Base-by-base conservation (phyloP, 2,888 invertebrate species). In the Zeuzera pyrina region DNA sequence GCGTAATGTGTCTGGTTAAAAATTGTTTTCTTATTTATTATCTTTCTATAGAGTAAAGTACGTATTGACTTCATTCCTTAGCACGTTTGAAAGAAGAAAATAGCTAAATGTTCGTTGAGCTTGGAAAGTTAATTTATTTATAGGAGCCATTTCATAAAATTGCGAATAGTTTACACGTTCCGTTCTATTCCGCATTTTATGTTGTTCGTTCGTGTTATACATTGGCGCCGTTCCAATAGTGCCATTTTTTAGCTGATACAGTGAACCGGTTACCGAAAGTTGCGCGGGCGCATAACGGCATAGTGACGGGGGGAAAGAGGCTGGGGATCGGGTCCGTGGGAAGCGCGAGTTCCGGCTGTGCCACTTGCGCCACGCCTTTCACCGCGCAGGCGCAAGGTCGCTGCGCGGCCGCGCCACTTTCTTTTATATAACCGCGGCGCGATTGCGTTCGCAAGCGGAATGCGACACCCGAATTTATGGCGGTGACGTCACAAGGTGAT, bases 261-360 rank as follows among this genome's bases (percentile, higher is more conserved):
- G 38, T 38, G 42, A 56, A 69, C 67, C 60, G 60, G 71, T 73
- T 68, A 66, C 69, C 71, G 65, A 72, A 72, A 72, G 66, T 62
- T 57, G 65, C 57, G 55, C 61, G 48, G 50, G 54, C 58, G 57
- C 49, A 52, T 59, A 60, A 63, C 61, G 62, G 60, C 54, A 49
- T 35, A 43, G 42, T 45, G 44, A 35, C 16, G 22, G 22, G n/a
- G 41, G 61, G 65, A 57, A 61, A 60, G 68, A 58, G 64, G 63
- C 66, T 61, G 60, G 61, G 60, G 66, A 56, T 57, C 35, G 30
- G 36, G 31, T 44, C 60, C 73, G 79, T 77, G 78, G 77, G 79
- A 79, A 74, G 77, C 67, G 67, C 59, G 54, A 77, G 78, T 71
- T 79, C 81, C 79, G 81, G 77, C 71, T 78, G 78, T 65, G 67